Conservation (phyloP, 2,888 invertebrate species). For the Rotaria magnacalcarata region DNA sequence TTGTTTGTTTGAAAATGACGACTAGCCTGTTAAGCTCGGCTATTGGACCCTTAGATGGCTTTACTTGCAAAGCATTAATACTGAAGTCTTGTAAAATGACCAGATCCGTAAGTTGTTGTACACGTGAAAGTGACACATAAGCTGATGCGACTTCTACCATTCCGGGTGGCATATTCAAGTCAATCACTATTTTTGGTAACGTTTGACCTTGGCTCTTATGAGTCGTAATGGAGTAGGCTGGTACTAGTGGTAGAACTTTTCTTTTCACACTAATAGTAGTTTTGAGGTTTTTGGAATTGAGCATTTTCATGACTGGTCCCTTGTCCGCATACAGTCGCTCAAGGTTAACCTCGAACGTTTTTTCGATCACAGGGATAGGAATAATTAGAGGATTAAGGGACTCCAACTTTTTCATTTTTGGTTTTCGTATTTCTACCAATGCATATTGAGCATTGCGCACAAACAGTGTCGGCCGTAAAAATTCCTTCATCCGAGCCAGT, state of each 20-base stretch:
- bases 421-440: neutral
- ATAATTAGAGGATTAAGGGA: neutral
- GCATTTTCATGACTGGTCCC: neutral
- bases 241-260: neutral
- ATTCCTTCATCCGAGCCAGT: neutral
- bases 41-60: neutral
- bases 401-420: neutral
- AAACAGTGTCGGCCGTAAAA: neutral
- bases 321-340: neutral
- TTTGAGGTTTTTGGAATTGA: neutral
- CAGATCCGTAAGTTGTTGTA: neutral
- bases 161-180: neutral
- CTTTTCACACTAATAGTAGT: neutral
- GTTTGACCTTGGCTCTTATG: conserved; percentile 3
- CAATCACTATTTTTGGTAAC: neutral
- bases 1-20: neutral
- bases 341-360: neutral
- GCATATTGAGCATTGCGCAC: neutral
- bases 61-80: neutral
- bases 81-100: neutral
- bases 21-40: neutral
- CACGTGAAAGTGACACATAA: neutral
- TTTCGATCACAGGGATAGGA: neutral
- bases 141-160: neutral
- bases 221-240: neutral